A percentile compares a stretch with the other conserved stretches of the same genome.
phyloP scores from a whole-genome alignment of 2,113 vertebrate species.

The Cacatua alba region DNA sequence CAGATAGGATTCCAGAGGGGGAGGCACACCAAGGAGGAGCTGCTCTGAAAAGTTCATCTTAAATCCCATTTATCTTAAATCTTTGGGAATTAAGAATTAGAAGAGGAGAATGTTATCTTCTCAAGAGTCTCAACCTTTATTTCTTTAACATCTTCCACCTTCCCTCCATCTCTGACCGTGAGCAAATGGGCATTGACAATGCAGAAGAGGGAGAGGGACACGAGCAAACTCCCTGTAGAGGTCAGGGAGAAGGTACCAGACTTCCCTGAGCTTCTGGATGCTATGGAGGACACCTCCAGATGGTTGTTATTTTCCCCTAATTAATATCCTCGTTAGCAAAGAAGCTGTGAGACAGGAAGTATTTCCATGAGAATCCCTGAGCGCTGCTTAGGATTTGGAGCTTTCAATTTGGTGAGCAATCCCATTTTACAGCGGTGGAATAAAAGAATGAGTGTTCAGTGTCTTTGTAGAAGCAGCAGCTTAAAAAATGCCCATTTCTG shows the following conservation, averaged over 20 bases:
- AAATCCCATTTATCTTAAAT: neutral
- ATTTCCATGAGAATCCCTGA: neutral
- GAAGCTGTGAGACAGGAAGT: neutral
- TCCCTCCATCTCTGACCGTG: neutral
- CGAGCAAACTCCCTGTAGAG: accelerated
- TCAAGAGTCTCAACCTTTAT: neutral
- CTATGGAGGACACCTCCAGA: neutral
- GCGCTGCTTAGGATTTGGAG: neutral
- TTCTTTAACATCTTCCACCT: neutral
- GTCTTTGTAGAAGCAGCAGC: neutral
- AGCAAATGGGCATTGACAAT: accelerated
- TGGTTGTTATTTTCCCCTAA: neutral
- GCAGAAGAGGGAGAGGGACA: neutral
- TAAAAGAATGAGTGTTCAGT: neutral
- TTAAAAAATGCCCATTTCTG: neutral
- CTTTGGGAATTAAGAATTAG: neutral
- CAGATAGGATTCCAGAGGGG: neutral
- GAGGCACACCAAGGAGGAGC: accelerated
- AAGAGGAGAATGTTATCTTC: accelerated
- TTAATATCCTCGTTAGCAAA: neutral
- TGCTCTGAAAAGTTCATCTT: accelerated
- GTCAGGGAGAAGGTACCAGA: neutral
- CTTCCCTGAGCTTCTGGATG: neutral
- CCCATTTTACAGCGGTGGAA: neutral
- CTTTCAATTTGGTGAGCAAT: neutral